These are phyloP conservation scores for Drosophila pallidifrons DNA, from an alignment of 1,140 invertebrate species.

Conservation along the genomic window DNA sequence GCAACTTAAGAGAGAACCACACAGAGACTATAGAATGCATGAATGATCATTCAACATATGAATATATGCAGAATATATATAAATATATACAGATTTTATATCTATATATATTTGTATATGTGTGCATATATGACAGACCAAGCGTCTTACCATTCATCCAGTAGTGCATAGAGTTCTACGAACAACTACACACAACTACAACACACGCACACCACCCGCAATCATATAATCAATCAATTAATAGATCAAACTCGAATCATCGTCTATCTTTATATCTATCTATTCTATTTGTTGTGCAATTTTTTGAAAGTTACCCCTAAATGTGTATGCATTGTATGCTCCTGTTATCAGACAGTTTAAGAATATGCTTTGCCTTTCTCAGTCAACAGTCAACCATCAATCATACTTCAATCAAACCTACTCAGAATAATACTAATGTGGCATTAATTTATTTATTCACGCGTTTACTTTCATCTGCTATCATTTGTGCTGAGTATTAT, in stretches of 20 bases:
- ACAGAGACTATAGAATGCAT: constrained; percentile 23
- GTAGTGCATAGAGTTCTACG: constrained; percentile 19
- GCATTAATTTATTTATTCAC: too few species aligned
- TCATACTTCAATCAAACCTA: background rate
- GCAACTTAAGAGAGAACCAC: constrained; percentile 7
- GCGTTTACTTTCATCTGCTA: too few species aligned
- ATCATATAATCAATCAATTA: constrained; percentile 12
- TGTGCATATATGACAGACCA: background rate
- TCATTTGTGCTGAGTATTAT: too few species aligned
- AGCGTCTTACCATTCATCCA: constrained; percentile 19
- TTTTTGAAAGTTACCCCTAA: background rate
- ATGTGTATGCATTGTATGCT: constrained; percentile 2
- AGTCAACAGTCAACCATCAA: background rate
- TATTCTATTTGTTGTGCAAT: background rate
- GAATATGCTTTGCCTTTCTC: background rate
- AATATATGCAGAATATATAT: constrained; percentile 17
- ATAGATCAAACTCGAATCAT: constrained; percentile 1
- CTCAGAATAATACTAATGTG: too few species aligned
- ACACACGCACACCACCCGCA: constrained; percentile 9
- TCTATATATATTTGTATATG: constrained; percentile 12
- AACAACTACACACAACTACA: constrained; percentile 4
- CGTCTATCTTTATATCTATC: background rate
- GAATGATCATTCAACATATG: constrained; percentile 19
- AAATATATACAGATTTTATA: constrained; percentile 13
- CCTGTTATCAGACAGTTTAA: background rate